These are phyloP conservation scores for Seriola quinqueradiata DNA, from an alignment of 2,113 vertebrate genomes.

Conservation along the genomic window DNA sequence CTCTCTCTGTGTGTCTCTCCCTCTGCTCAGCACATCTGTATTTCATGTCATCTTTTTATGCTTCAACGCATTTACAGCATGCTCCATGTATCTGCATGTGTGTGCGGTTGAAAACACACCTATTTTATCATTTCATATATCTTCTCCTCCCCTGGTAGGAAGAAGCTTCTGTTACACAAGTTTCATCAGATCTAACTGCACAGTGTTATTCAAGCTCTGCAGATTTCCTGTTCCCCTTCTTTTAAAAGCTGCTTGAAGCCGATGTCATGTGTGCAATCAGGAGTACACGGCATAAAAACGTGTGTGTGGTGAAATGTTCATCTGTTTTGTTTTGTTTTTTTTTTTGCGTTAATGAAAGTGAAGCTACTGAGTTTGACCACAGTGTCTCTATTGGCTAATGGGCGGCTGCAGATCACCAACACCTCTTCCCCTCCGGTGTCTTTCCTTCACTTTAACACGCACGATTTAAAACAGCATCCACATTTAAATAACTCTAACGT, in stretches of 20 bases:
- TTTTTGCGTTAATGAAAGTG: not conserved
- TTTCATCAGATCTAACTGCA: conserved; percentile 34
- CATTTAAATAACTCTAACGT: not conserved
- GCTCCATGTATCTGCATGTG: not conserved
- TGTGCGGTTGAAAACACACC: not conserved
- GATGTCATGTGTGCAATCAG: not conserved
- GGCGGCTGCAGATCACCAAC: not conserved
- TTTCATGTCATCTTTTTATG: not conserved
- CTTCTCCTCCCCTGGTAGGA: not conserved
- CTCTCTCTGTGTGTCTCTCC: not conserved
- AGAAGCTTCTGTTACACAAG: not conserved
- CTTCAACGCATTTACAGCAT: not conserved
- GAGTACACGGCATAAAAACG: too few species aligned
- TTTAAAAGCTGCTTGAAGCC: not conserved
- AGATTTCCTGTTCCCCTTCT: conserved; percentile 71
- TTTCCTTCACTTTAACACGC: not conserved
- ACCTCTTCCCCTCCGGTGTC: not conserved
- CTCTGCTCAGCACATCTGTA: not conserved
- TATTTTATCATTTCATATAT: not conserved
- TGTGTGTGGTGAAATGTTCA: not conserved
- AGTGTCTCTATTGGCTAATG: not conserved
- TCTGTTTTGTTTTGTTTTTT: too few species aligned
- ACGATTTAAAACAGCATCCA: not conserved
- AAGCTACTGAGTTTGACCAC: not conserved
- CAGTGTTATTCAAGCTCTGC: conserved; percentile 36